Evolutionary conservation across 1,140 invertebrate genomes (phyloP).

Genomic region (Cotesia glomerata): DNA sequence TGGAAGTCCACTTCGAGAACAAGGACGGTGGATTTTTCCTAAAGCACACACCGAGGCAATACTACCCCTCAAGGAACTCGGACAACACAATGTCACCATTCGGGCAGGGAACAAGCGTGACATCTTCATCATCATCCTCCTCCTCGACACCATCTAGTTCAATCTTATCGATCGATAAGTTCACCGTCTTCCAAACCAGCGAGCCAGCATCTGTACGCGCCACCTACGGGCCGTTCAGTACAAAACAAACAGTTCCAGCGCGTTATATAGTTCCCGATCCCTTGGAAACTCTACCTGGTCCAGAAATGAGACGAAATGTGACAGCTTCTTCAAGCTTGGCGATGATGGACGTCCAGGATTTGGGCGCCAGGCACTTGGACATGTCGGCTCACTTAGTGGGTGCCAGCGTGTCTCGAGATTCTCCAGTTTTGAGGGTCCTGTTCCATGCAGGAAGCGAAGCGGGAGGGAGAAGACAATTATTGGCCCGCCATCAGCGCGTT

Average conservation of each 20-base stretch:
- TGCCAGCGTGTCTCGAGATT: conserved; percentile 80
- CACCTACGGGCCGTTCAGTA: conserved; percentile 90
- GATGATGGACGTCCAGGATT: conserved; percentile 70
- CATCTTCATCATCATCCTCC: conserved; percentile 50
- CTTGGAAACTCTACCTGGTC: conserved; percentile 63
- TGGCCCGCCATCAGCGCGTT: conserved; percentile 68
- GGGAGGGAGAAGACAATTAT: conserved; percentile 65
- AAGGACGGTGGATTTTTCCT: conserved; percentile 89
- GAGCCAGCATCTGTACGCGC: conserved; percentile 85
- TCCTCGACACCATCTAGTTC: conserved; percentile 63
- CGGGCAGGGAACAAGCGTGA: conserved; percentile 24
- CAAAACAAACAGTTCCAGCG: conserved; percentile 90
- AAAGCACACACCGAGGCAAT: conserved; percentile 76
- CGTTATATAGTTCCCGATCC: conserved; percentile 85
- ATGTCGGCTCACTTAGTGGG: conserved; percentile 91
- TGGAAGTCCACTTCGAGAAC: conserved; percentile 89
- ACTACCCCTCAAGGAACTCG: conserved; percentile 47
- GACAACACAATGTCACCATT: conserved; percentile 15
- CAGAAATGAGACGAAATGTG: conserved; percentile 46
- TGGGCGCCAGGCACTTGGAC: conserved; percentile 78
- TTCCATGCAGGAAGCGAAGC: conserved; percentile 87
- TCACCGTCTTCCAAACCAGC: conserved; percentile 87
- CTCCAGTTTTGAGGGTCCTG: conserved; percentile 84
- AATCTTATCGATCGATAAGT: conserved; percentile 77
- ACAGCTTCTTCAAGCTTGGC: conserved; percentile 48